Evolutionary conservation across 2,797 vertebrate genomes (phyloP).

Genomic region (Notamacropus eugenii): DNA sequence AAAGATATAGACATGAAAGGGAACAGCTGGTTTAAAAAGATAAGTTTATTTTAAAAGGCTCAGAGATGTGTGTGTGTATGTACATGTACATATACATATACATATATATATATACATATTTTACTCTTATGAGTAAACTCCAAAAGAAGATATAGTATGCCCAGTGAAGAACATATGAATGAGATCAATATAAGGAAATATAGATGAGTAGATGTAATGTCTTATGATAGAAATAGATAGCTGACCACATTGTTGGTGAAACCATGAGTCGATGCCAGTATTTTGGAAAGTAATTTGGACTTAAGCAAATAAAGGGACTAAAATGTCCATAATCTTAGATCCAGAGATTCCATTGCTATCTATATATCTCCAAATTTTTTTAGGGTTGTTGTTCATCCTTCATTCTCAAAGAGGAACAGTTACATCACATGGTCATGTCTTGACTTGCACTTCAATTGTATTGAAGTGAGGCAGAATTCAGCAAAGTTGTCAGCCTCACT

Average conservation of each 20-base stretch:
- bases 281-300: not conserved
- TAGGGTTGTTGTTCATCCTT: not conserved
- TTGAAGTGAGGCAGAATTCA: not conserved
- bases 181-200: not conserved
- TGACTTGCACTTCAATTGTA: not conserved
- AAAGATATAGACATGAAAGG: not conserved
- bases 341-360: not conserved
- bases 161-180: not conserved
- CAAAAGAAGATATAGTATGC: not conserved
- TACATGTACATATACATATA: no score
- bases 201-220: not conserved
- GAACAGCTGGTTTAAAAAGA: not conserved
- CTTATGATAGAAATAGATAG: not conserved
- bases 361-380: not conserved
- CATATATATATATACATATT: no score
- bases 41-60: not conserved
- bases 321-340: not conserved
- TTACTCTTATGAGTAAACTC: no score
- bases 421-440: not conserved
- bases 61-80: not conserved
- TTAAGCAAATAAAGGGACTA: not conserved
- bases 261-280: not conserved
- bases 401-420: not conserved
- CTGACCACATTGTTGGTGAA: not conserved
- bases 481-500: not conserved